Evolutionary conservation across 2,797 vertebrate species (phyloP), one percentile per base, ranked within the genome.

Genomic region (Acanthurus leucopareius): DNA sequence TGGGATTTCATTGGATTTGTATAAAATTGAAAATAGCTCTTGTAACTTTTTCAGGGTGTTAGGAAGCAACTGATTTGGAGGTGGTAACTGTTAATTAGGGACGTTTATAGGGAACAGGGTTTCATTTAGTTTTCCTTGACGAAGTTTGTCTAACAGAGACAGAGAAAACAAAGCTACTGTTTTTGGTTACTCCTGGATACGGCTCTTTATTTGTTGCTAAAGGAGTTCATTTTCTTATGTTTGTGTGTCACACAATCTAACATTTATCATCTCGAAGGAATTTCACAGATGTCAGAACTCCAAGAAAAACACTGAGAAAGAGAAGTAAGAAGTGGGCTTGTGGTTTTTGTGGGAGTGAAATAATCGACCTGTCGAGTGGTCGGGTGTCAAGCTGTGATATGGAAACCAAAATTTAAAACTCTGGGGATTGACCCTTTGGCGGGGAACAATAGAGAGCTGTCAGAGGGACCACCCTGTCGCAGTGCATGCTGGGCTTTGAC

Each of bases 101-200:
- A 80, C 54, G 67, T 86, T 91, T 89, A 90, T 73, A 45, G 66
- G 47, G 47, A 77, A 25, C 53, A 69, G 80, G 63, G 61, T 69
- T 87, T 73, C 42, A 86, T 90, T 92, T 84, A 85, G 61, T 89
- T 91, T 91, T 90, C 87, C 87, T 56, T 83, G 83, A 81, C 60
- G 44, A 73, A 73, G 78, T 80, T 78, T 53, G 64, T 59, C 66
- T 51, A 53, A 85, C 51, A 57, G 35, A 45, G 16, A 20, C 32
- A 5, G 51, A 69, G 40, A 73, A 73, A 71, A 74, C 69, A 79
- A 76, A 85, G 25, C 20, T 0, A 15, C 44, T 59, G 82, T 75
- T 74, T 69, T 53, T 53, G 62, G 57, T 62, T 74, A 10, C 35
- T 52, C 14, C 20, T 51, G n/a, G 60, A 59, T 11, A 19, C 65